phyloP scores from a whole-genome alignment of 2,113 vertebrate genomes.

The Sceloporus tristichus region DNA sequence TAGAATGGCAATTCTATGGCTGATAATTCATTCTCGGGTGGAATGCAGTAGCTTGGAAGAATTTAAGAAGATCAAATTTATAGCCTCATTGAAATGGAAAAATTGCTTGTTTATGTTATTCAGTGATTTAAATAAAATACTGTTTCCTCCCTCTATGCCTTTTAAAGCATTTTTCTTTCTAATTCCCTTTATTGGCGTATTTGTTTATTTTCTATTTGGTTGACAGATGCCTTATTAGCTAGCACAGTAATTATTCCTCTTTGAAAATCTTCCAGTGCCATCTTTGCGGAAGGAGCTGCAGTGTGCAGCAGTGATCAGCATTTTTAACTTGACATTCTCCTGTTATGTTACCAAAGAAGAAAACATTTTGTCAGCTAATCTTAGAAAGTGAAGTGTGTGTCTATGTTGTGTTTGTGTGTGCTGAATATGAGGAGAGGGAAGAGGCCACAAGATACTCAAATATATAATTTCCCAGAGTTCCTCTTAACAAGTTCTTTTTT shows the following conservation, averaged over 20 bases:
- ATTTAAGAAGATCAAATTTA: conserved; percentile 68
- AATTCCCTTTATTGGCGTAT: conserved; percentile 51
- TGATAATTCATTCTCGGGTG: conserved; percentile 73
- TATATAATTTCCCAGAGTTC: conserved; percentile 22
- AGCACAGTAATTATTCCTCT: conserved; percentile 29
- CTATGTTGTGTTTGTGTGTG: too few species aligned
- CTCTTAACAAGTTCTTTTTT: conserved; percentile 33
- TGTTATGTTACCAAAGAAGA: conserved; percentile 35
- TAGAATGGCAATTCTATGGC: conserved; percentile 69
- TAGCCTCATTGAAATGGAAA: conserved; percentile 62
- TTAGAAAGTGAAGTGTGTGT: not conserved
- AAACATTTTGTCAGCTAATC: conserved; percentile 41
- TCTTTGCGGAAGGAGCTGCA: not conserved
- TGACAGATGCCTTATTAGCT: not conserved
- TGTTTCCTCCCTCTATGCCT: conserved; percentile 20
- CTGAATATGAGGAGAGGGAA: not conserved
- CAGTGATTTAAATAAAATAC: conserved; percentile 65
- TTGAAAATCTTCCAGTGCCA: not conserved
- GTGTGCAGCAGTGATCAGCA: not conserved
- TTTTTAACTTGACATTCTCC: not conserved
- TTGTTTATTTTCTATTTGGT: conserved; percentile 18
- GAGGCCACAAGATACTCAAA: conserved; percentile 4
- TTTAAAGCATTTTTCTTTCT: conserved; percentile 22
- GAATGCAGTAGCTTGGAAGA: conserved; percentile 56
- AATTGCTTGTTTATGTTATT: conserved; percentile 65